Evolutionary conservation across 2,888 invertebrate genomes (phyloP).

Genomic region (Metellina segmentata): DNA sequence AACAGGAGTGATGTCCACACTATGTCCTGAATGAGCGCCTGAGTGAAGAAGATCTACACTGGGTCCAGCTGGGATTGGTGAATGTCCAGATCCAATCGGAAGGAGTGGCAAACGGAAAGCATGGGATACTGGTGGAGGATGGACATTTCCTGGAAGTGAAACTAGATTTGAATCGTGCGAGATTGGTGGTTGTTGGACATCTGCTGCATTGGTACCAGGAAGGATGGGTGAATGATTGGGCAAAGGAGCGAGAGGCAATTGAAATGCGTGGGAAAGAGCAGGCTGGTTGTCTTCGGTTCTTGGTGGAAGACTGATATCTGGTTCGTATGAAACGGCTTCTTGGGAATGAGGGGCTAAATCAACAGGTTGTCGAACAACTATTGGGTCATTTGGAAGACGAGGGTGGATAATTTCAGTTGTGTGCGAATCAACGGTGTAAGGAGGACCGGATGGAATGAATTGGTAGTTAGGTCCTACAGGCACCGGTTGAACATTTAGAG

Average conservation of each 20-base stretch:
- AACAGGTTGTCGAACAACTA: not conserved
- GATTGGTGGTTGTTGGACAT: not conserved
- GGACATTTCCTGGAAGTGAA: not conserved
- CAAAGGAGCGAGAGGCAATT: not conserved
- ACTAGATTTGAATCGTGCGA: not conserved
- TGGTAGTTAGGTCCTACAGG: slow-evolving; percentile 32
- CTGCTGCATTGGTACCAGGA: not conserved
- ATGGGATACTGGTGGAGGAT: slow-evolving; percentile 31
- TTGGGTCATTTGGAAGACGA: slow-evolving; percentile 30
- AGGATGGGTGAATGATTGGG: not conserved
- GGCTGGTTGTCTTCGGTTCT: not conserved
- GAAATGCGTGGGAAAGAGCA: not conserved
- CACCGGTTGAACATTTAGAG: not conserved
- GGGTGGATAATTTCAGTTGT: slow-evolving; percentile 62
- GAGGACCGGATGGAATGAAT: slow-evolving; percentile 46
- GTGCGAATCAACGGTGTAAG: slow-evolving; percentile 43
- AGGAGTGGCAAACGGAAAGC: slow-evolving; percentile 2
- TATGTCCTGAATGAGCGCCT: not conserved
- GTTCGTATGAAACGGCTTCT: not conserved
- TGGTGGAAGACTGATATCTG: not conserved
- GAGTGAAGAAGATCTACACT: not conserved
- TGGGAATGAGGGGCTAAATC: not conserved
- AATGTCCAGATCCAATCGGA: not conserved
- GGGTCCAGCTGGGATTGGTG: not conserved
- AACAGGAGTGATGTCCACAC: not conserved